Base-by-base conservation (phyloP, 1,140 invertebrate genomes). In the Drosophila bocki region DNA sequence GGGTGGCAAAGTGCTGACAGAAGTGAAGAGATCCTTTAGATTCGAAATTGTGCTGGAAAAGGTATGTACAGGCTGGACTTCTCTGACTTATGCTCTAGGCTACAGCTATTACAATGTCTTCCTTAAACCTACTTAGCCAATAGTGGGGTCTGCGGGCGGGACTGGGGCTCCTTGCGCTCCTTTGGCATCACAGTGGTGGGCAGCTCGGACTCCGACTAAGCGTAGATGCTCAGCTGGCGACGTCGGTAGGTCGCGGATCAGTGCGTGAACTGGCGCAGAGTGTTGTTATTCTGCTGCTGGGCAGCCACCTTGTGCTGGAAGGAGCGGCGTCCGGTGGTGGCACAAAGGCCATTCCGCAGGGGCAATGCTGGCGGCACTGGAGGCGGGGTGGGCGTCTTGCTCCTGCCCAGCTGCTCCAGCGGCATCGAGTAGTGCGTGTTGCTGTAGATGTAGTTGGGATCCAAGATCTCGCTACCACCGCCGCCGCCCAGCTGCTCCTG, bases 381-480 rank as follows among this genome's bases (percentile, higher is more conserved):
- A 6, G 91, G 92, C 33, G 91, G 91, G 15, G 91, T 92, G 1
- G 91, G 91, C 7, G 91, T 91, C 70, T 91, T 91, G 63, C 64
- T 71, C 50, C 76, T 80, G 11, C 80, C 80, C 48, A 80, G n/a
- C 54, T 91, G 91, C 79, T 92, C 91, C 57, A 92, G 39, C 2
- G 91, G 91, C 84, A 92, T 54, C 8, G 91, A 92, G 44, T 92
- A 92, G 56, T 92, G 91, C 0, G 91, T 77, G 58, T 92, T 92
- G 68, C 84, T 88, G 71, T 92, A 92, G 39, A 92, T 92, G 45
- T 92, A 92, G 54, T 92, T 92, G 48, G 91, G 75, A 61, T 92
- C 91, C 62, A 92, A 68, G 17, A 90, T 78, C 51, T 84, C 91
- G 56, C 76, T 71, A n/a, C 8, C 51, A 8, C 81, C 90, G 58